These are phyloP conservation scores for Mycalesis mineus DNA, from an alignment of 2,888 invertebrate genomes.

Conservation along the genomic window DNA sequence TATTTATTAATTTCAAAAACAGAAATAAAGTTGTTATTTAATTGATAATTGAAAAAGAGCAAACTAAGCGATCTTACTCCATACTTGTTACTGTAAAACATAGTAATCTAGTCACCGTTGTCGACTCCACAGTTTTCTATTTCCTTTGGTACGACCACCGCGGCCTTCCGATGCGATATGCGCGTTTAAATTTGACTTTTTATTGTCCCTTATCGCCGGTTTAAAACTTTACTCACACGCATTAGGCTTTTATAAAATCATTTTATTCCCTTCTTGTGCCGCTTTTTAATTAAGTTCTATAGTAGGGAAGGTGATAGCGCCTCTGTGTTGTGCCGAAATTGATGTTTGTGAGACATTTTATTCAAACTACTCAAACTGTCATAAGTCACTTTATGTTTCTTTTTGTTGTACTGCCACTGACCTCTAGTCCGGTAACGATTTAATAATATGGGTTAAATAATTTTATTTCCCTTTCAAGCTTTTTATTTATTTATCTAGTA, in stretches of 20 bases:
- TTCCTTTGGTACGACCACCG: constrained; percentile 47
- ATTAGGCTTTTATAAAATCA: constrained; percentile 42
- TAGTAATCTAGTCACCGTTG: neutral
- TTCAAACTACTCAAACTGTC: neutral
- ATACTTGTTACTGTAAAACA: neutral
- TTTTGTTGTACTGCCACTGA: too few relatives aligned
- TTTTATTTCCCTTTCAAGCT: too few relatives aligned
- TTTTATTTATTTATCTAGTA: too few relatives aligned
- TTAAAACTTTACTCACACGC: constrained; percentile 57
- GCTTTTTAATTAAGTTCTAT: constrained; percentile 24
- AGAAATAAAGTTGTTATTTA: too few relatives aligned
- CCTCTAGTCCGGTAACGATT: too few relatives aligned
- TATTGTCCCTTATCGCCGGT: constrained; percentile 60
- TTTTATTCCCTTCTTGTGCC: constrained; percentile 13
- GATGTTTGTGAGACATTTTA: neutral
- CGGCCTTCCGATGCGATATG: constrained; percentile 47
- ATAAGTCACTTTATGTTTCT: neutral
- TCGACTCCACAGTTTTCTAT: constrained; percentile 32
- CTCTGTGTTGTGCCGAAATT: constrained; percentile 4
- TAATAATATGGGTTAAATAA: too few relatives aligned
- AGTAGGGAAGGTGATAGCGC: constrained; percentile 7
- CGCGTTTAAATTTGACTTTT: constrained; percentile 68
- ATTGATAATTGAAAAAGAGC: too few relatives aligned
- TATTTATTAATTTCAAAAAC: too few relatives aligned
- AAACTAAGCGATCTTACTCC: too few relatives aligned